Evolutionary conservation across 2,113 vertebrate genomes (phyloP).

Genomic region (Chascanopsetta lugubris): DNA sequence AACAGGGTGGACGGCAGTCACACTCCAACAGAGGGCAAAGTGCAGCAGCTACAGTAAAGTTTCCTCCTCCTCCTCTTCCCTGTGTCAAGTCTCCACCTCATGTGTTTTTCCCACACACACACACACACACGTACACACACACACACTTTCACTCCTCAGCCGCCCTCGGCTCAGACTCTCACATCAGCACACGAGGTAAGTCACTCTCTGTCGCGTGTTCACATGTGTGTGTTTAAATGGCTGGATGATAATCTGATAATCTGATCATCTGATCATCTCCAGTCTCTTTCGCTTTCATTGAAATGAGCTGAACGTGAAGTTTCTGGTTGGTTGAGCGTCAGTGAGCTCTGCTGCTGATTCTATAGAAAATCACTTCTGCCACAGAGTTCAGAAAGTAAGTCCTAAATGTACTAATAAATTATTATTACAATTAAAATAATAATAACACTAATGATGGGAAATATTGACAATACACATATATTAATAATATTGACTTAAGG

Average conservation of each 20-base stretch:
- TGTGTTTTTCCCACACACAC: slow-evolving; percentile 25
- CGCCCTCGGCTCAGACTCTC: slow-evolving; percentile 25
- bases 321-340: neutral
- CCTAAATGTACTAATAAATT: too few relatives aligned
- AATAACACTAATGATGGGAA: too few relatives aligned
- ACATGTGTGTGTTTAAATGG: neutral
- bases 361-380: too few relatives aligned
- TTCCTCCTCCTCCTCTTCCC: slow-evolving; percentile 48
- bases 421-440: too few relatives aligned
- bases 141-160: slow-evolving; percentile 59
- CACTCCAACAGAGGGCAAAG: slow-evolving; percentile 71
- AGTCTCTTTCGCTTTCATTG: too few relatives aligned
- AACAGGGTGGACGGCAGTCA: slow-evolving; percentile 45
- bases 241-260: neutral
- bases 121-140: slow-evolving; percentile 59
- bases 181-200: slow-evolving; percentile 58
- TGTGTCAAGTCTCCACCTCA: slow-evolving; percentile 65
- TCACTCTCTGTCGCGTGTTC: neutral
- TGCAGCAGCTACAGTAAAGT: slow-evolving; percentile 53
- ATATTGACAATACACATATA: too few relatives aligned
- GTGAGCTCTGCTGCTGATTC: too few relatives aligned
- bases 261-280: too few relatives aligned
- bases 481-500: too few relatives aligned
- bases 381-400: too few relatives aligned
- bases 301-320: neutral